Base-by-base conservation (phyloP, 2,113 vertebrate species). In the Passer domesticus region DNA sequence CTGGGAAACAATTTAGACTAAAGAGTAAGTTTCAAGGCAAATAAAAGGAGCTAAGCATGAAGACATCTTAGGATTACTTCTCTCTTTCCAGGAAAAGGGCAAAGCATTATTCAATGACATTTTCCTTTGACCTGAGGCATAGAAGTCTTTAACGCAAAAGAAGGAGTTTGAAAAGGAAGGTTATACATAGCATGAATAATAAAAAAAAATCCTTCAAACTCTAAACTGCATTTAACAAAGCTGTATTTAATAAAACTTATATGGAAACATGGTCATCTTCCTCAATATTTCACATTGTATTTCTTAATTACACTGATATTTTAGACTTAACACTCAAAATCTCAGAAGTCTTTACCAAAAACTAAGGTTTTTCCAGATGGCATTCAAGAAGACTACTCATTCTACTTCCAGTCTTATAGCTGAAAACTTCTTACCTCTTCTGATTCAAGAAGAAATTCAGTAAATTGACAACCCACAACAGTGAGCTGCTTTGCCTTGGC, bases 381-480 rank as follows among this genome's bases (percentile, higher is more conserved):
- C 37, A 78, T 33, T 77, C 18, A 68, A n/a, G 6, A 87, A 58
- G 39, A 50, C 28, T 52, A 87, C 8, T 53, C 4, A 86, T 43
- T 52, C 87, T 35, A 35, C 39, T 35, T 92, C 73, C 12, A 69
- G 67, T 52, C 70, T 55, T 83, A 25, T 10, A 68, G 70, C 23
- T 72, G 30, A 86, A 73, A 85, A 86, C 43, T 17, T 96, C 96
- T 98, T 77, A 99, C 99, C 98, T 99, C 99, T 92, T 99, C 99
- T 9, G 99, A 99, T 75, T 99, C 99, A 89, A 99, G 98, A 94
- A 99, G 98, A 97, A 99, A 99, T 97, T 99, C 99, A 43, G 99
- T 98, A 97, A 99, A 99, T 47, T 99, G 99, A 96, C 99, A 99
- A 87, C 99, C 99, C 58, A 99, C 99, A 63, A 99, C 99, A n/a